Evolutionary conservation across 2,888 invertebrate species (phyloP).

Genomic region (Tipula lateralis): DNA sequence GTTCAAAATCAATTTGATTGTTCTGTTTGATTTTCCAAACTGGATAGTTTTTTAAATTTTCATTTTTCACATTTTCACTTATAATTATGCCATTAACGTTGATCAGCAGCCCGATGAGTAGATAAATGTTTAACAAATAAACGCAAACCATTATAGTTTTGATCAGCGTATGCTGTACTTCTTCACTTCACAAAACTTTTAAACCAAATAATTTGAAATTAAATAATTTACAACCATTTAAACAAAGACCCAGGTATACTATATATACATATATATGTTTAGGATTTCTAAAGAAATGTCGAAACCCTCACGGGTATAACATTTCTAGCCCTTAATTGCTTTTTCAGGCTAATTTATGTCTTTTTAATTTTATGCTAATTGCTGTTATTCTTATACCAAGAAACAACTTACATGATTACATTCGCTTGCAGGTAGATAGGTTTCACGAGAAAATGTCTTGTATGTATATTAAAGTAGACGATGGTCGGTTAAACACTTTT

Average conservation of each 20-base stretch:
- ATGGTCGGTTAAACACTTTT: too few relatives aligned
- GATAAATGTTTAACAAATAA: not conserved
- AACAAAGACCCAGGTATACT: not conserved
- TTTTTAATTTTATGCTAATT: not conserved
- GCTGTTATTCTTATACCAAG: not conserved
- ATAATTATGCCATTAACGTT: not conserved
- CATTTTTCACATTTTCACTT: not conserved
- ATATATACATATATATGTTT: not conserved
- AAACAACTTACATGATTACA: not conserved
- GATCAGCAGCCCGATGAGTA: not conserved
- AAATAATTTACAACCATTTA: not conserved
- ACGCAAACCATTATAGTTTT: not conserved
- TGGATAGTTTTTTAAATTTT: conserved; percentile 30
- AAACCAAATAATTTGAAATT: not conserved
- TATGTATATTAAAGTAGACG: too few relatives aligned
- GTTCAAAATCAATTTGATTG: conserved; percentile 30
- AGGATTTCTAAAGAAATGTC: not conserved
- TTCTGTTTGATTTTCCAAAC: conserved; percentile 32
- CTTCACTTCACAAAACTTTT: not conserved
- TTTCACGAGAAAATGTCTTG: too few relatives aligned
- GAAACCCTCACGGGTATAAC: not conserved
- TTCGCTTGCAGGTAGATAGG: not conserved
- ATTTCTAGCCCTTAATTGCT: not conserved
- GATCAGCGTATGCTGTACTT: too few relatives aligned
- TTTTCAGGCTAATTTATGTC: not conserved